Evolutionary conservation across 2,888 invertebrate species (phyloP), one percentile per base, ranked within the genome.

Genomic region (Opisthograptis luteolata): DNA sequence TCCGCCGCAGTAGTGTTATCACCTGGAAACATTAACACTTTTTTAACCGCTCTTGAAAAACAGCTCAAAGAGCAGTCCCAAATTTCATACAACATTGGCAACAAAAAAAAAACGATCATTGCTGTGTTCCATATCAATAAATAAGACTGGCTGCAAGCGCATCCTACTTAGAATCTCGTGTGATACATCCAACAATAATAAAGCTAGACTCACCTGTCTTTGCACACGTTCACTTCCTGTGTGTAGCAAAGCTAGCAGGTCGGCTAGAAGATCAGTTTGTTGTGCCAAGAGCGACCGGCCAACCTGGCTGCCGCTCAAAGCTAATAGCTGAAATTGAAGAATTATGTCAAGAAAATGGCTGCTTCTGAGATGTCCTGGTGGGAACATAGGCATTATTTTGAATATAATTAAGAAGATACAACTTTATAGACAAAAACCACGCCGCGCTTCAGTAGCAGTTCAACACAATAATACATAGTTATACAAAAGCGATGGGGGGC

Each of bases 201-300:
- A 12, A 7, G 9, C 2, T 34, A 2, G 20, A 39, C 55, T 64
- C 75, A 95, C 97, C 92, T 98, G 98, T 79, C 98, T 92, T 77
- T 98, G 98, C 0, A 98, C 98, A 49, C 98, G 92, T 41, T 98
- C 98, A 67, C 98, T 97, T 47, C 98, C 98, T 0, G 97, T 98
- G 73, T 99, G 98, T 19, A 99, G 87, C 4, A 99, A 89, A 55
- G 95, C 95, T 27, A 98, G 85, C 17, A 99, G 87, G 83, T 98
- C 98, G 22, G 94, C 93, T 1, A 98, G 89, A 37, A 99, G 84
- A 17, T 95, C 96, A 35, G 95, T 94, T 69, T 98, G 97, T 73
- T 97, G 97, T 0, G 98, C 96, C 8, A 99, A 88, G 79, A 98
- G 98, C 0, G 95, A 94, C 17, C 98, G 92, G 0, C 98, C 98